These are phyloP conservation scores for Tetragonula clypearis DNA, from an alignment of 1,140 invertebrate genomes.

Conservation along the genomic window DNA sequence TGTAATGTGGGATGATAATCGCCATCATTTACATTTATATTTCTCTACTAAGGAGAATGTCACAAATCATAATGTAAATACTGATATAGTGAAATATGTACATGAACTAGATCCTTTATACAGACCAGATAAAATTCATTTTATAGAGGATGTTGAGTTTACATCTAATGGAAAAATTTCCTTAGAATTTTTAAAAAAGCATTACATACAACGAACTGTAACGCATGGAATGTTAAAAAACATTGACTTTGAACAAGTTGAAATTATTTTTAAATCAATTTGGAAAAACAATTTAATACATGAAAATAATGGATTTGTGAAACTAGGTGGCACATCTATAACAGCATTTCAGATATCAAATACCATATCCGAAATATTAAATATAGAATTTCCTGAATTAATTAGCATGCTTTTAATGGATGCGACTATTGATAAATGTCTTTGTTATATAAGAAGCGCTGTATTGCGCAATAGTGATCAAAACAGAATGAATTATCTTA, in stretches of 20 bases:
- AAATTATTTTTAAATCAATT: slow-evolving; percentile 68
- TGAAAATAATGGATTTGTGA: slow-evolving; percentile 78
- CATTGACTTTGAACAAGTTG: slow-evolving; percentile 78
- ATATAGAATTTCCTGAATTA: slow-evolving; percentile 70
- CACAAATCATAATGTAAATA: slow-evolving; percentile 72
- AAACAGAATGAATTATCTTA: not conserved
- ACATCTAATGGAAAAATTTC: slow-evolving; percentile 75
- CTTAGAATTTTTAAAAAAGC: slow-evolving; percentile 58
- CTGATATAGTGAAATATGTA: slow-evolving; percentile 75
- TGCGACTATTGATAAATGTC: slow-evolving; percentile 61
- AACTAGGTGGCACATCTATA: slow-evolving; percentile 81
- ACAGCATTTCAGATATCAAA: slow-evolving; percentile 78
- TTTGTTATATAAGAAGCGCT: slow-evolving; percentile 58
- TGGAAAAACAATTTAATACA: slow-evolving; percentile 72
- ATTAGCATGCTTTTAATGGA: slow-evolving; percentile 74
- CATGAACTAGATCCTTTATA: slow-evolving; percentile 61
- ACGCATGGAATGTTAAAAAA: slow-evolving; percentile 59
- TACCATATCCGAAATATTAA: slow-evolving; percentile 67
- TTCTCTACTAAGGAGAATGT: slow-evolving; percentile 61
- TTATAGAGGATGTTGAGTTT: slow-evolving; percentile 66
- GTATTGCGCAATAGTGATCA: not conserved
- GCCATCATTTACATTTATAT: slow-evolving; percentile 82
- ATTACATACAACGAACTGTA: slow-evolving; percentile 34
- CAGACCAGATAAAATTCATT: slow-evolving; percentile 73
- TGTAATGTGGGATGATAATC: slow-evolving; percentile 81